Evolutionary conservation across 2,797 vertebrate genomes (phyloP).

Genomic region (Okamejei kenojei): DNA sequence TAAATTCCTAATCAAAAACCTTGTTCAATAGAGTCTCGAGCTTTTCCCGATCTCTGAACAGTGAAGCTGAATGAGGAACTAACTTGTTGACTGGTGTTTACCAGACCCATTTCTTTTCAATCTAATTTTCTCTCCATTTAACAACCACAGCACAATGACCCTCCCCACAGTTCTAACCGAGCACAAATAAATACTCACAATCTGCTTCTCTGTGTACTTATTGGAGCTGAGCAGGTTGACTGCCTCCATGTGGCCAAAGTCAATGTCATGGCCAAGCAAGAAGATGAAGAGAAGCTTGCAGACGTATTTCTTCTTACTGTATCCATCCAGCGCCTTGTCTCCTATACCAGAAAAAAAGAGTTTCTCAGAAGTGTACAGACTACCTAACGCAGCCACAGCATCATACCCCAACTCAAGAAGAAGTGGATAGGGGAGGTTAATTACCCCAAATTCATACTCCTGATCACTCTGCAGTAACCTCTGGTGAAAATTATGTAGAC

Average conservation of each 20-base stretch:
- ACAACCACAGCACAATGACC: not conserved
- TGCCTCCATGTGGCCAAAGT: conserved; percentile 87
- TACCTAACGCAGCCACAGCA: not conserved
- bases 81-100: not conserved
- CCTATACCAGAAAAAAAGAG: conserved; percentile 48
- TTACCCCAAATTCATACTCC: too few relatives aligned
- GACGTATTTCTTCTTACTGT: conserved; percentile 87
- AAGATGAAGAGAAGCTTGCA: conserved; percentile 91
- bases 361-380: not conserved
- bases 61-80: not conserved
- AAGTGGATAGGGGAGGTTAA: too few relatives aligned
- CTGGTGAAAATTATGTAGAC: too few relatives aligned
- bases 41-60: not conserved
- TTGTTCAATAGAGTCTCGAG: not conserved
- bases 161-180: not conserved
- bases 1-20: not conserved
- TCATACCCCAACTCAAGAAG: too few relatives aligned
- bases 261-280: conserved; percentile 80
- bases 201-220: conserved; percentile 87
- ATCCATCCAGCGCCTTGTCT: conserved; percentile 68
- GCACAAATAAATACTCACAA: conserved; percentile 58
- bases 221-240: conserved; percentile 87
- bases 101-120: not conserved
- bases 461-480: too few relatives aligned
- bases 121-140: not conserved